These are phyloP conservation scores for Notodonta dromedarius DNA, from an alignment of 2,888 invertebrate species.

Conservation along the genomic window DNA sequence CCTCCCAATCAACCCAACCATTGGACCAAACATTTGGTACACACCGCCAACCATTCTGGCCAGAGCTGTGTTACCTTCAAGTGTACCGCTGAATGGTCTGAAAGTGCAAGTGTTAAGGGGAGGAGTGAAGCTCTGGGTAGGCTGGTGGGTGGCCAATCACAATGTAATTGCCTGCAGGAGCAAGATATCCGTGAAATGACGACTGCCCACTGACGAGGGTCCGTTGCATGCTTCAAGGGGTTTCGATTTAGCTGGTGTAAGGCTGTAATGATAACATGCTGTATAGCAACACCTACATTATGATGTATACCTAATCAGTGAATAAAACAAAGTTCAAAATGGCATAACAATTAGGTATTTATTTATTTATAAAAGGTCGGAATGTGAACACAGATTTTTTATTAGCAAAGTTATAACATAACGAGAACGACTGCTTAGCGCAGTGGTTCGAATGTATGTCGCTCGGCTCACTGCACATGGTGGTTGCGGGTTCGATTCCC, in stretches of 20 bases:
- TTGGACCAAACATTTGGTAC: slow-evolving; percentile 71
- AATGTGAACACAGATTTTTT: too few relatives aligned
- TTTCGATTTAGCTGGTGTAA: slow-evolving; percentile 58
- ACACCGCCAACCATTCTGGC: slow-evolving; percentile 44
- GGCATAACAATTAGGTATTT: too few relatives aligned
- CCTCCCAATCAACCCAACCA: slow-evolving; percentile 74
- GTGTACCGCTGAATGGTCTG: slow-evolving; percentile 18
- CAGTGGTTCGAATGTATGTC: too few relatives aligned
- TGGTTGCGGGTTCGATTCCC: too few relatives aligned
- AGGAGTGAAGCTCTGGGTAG: slow-evolving; percentile 37
- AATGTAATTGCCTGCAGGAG: slow-evolving; percentile 76
- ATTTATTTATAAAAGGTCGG: too few relatives aligned
- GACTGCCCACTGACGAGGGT: slow-evolving; percentile 77
- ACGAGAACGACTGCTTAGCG: too few relatives aligned
- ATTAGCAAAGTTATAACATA: too few relatives aligned
- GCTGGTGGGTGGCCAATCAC: slow-evolving; percentile 70
- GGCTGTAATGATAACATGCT: slow-evolving; percentile 27
- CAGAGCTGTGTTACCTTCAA: slow-evolving; percentile 43
- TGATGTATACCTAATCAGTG: too few relatives aligned
- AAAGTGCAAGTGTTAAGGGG: slow-evolving; percentile 12
- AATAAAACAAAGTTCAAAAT: too few relatives aligned
- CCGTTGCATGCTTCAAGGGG: slow-evolving; percentile 57
- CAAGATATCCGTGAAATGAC: slow-evolving; percentile 81
- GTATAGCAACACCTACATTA: neutral
- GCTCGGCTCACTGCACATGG: too few relatives aligned